These are phyloP conservation scores for Polietes domitor DNA, from an alignment of 2,888 invertebrate genomes.

Conservation along the genomic window DNA sequence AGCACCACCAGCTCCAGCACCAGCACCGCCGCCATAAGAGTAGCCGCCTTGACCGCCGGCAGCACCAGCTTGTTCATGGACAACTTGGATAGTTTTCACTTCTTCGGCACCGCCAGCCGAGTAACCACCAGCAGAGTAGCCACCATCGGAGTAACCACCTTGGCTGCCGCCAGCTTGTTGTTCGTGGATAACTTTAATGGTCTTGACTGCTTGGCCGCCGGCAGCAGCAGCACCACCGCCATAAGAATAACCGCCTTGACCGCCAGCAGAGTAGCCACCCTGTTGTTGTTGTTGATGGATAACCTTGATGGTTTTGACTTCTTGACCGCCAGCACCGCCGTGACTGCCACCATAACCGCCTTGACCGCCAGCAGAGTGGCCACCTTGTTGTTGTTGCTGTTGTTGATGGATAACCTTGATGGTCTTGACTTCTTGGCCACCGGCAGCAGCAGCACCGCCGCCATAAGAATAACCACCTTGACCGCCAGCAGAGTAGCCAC, in stretches of 20 bases:
- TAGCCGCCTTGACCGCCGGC: conserved; percentile 47
- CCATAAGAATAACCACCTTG: conserved; percentile 58
- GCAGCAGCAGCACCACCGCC: not conserved
- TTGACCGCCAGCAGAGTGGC: not conserved
- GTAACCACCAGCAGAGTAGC: conserved; percentile 47
- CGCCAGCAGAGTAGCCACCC: conserved; percentile 45
- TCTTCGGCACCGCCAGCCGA: conserved; percentile 40
- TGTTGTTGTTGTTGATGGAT: conserved; percentile 61
- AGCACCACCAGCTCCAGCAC: conserved; percentile 27
- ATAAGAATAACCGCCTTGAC: too few relatives aligned
- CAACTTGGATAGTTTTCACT: conserved; percentile 69
- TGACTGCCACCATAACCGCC: conserved; percentile 32
- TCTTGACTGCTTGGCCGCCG: conserved; percentile 43
- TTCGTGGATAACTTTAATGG: conserved; percentile 63
- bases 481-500: conserved; percentile 62
- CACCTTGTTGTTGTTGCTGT: conserved; percentile 44
- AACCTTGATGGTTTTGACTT: conserved; percentile 61
- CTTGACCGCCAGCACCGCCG: conserved; percentile 34
- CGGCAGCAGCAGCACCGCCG: conserved; percentile 14
- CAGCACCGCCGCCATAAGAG: conserved; percentile 32
- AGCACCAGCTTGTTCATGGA: conserved; percentile 60
- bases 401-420: conserved; percentile 65
- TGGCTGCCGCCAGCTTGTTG: conserved; percentile 50
- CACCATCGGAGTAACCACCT: conserved; percentile 25
- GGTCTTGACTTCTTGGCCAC: conserved; percentile 54